Evolutionary conservation across 2,113 vertebrate genomes (phyloP).

Genomic region (Gobius niger): DNA sequence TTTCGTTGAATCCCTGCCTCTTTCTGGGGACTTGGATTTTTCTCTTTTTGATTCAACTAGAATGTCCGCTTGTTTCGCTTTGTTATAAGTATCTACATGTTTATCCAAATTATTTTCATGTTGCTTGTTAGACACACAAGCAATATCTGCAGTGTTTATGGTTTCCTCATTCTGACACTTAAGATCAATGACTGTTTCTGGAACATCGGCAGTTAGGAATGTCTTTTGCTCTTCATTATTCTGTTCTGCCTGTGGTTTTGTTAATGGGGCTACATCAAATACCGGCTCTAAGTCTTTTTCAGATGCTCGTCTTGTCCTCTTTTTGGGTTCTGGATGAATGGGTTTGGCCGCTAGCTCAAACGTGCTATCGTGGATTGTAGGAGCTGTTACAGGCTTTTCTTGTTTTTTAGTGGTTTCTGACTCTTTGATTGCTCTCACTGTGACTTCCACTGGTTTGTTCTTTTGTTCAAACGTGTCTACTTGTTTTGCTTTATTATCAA

Average conservation of each 20-base stretch:
- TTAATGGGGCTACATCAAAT: conserved; percentile 20
- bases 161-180: conserved; percentile 15
- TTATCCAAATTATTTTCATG: conserved; percentile 3
- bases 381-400: too few relatives aligned
- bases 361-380: too few relatives aligned
- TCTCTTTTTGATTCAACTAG: conserved; percentile 25
- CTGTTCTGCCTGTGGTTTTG: neutral
- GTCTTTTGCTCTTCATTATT: conserved; percentile 26
- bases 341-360: too few relatives aligned
- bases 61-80: conserved; percentile 17
- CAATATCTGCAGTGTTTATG: conserved; percentile 20
- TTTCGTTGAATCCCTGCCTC: conserved; percentile 9
- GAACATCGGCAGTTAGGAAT: conserved; percentile 5
- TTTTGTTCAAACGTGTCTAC: conserved; percentile 21
- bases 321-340: too few relatives aligned
- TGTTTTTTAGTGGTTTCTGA: too few relatives aligned
- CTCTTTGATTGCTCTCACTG: neutral
- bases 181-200: conserved; percentile 16
- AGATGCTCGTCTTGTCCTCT: too few relatives aligned
- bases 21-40: neutral
- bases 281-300: too few relatives aligned
- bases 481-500: conserved; percentile 14
- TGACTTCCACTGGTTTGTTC: neutral
- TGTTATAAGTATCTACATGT: conserved; percentile 5
- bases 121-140: conserved; percentile 16